phyloP scores from a whole-genome alignment of 2,888 invertebrate species.

The Elmis aenea region DNA sequence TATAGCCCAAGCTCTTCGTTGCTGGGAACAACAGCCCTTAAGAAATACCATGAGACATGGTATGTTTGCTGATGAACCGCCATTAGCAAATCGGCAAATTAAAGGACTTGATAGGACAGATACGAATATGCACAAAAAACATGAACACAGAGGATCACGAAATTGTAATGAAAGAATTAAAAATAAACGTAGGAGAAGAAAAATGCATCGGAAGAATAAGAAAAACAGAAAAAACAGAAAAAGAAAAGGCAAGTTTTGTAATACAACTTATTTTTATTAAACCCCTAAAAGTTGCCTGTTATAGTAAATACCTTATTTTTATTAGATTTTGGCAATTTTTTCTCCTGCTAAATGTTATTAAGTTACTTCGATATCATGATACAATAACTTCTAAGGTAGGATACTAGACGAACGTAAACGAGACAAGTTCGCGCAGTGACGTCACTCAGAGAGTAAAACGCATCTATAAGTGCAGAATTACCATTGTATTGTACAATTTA shows the following conservation, averaged over 20 bases:
- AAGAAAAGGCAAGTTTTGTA: conserved; percentile 34
- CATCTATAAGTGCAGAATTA: no score
- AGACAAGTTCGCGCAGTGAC: no score
- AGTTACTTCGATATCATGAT: no score
- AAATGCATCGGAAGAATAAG: conserved; percentile 25
- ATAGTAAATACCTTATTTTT: no score
- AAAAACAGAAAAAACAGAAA: conserved; percentile 31
- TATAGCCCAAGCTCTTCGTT: conserved; percentile 76
- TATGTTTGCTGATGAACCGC: conserved; percentile 31
- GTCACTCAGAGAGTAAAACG: no score
- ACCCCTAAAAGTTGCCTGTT: no score
- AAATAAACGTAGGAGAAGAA: conserved; percentile 14
- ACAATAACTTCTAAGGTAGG: no score
- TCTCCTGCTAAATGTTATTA: no score
- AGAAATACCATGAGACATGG: conserved; percentile 30
- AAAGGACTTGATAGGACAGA: conserved; percentile 19
- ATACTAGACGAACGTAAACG: no score
- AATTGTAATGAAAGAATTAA: conserved; percentile 24
- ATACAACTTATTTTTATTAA: no score
- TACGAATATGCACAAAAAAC: conserved; percentile 8
- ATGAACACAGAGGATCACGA: conserved; percentile 22
- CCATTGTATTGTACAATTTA: no score
- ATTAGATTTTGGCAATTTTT: no score
- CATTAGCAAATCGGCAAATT: conserved; percentile 20
- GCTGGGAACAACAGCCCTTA: conserved; percentile 71